phyloP scores from a whole-genome alignment of 2,888 invertebrate genomes.

The Cantharis flavilabris region DNA sequence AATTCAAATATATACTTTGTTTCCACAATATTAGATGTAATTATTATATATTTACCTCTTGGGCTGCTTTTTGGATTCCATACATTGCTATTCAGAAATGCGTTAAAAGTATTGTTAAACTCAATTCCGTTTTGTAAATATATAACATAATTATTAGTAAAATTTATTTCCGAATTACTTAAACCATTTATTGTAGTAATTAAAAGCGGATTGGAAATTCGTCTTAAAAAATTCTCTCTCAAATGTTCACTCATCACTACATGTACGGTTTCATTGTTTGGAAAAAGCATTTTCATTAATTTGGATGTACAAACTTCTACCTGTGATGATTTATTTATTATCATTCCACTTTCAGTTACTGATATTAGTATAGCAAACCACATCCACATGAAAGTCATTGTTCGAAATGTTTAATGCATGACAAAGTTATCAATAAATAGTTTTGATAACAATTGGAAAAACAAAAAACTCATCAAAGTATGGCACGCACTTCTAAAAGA shows the following conservation, averaged over 20 bases:
- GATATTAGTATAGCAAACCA: background rate
- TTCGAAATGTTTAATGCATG: too few relatives aligned
- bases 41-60: background rate
- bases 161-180: background rate
- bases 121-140: background rate
- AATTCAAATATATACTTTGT: background rate
- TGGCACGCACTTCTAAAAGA: too few relatives aligned
- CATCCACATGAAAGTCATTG: background rate
- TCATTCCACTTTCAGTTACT: background rate
- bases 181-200: background rate
- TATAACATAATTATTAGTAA: background rate
- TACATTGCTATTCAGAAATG: background rate
- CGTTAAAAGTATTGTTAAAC: background rate
- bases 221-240: background rate
- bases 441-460: too few relatives aligned
- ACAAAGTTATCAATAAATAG: too few relatives aligned
- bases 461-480: too few relatives aligned
- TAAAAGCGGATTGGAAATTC: background rate
- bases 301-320: background rate
- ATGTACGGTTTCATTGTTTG: background rate
- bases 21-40: background rate
- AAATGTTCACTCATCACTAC: background rate
- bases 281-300: background rate
- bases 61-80: background rate
- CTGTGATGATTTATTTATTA: background rate